Conservation (phyloP, 2,113 vertebrate species). For the Scophthalmus maximus region DNA sequence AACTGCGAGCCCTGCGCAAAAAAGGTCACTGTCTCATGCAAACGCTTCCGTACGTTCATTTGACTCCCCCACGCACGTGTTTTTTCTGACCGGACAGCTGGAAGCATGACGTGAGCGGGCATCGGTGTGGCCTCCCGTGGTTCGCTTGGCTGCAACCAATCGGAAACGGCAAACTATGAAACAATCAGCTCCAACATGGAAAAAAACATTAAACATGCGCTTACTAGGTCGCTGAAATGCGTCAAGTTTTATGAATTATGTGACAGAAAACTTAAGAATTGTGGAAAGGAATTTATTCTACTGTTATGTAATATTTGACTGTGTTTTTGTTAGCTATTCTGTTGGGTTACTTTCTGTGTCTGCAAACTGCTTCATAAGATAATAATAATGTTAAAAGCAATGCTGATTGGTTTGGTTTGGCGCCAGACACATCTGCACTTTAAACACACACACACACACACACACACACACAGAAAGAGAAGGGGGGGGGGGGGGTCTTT, state of each 20-base stretch:
- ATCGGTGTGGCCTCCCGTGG: constrained; percentile 5
- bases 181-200: not conserved
- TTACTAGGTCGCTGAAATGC: too few species aligned
- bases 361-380: constrained; percentile 10
- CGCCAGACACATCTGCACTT: constrained; percentile 53
- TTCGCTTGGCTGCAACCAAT: not conserved
- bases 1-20: not conserved
- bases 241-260: constrained; percentile 1
- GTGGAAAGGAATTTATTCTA: not conserved
- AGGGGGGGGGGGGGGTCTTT: constrained; percentile 4
- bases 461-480: too few species aligned
- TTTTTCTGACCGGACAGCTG: not conserved
- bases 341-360: not conserved
- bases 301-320: not conserved
- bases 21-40: not conserved
- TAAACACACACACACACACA: constrained; percentile 7
- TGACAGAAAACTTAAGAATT: not conserved
- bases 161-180: not conserved
- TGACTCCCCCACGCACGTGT: not conserved
- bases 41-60: not conserved
- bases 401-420: constrained; percentile 36
- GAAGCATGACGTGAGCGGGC: constrained; percentile 8
- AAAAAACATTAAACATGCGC: not conserved
- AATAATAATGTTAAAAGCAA: too few species aligned
- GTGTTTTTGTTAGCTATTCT: not conserved